Conservation (phyloP, 1,140 invertebrate species). For the Drosophila ananassae region DNA sequence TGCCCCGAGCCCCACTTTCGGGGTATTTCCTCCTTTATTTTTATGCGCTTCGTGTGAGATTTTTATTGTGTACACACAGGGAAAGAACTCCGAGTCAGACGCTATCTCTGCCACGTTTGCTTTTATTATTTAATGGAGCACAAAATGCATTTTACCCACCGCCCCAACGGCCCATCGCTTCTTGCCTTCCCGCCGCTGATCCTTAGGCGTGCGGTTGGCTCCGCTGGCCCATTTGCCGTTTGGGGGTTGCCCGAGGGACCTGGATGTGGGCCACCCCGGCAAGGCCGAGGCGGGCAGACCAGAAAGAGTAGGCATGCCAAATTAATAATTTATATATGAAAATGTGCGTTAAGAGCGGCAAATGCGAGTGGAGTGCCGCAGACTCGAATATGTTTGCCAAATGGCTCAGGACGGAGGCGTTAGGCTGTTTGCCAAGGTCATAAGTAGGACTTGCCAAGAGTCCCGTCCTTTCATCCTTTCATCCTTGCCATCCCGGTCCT, state of each 20-base stretch:
- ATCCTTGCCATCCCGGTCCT: slow-evolving; percentile 3
- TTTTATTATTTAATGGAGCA: slow-evolving; percentile 83
- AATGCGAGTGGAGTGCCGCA: slow-evolving; percentile 28
- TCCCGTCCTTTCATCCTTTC: slow-evolving; percentile 4
- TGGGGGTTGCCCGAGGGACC: slow-evolving; percentile 15
- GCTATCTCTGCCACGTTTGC: slow-evolving; percentile 78
- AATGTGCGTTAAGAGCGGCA: slow-evolving; percentile 79
- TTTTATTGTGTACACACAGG: slow-evolving; percentile 75
- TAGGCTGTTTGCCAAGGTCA: slow-evolving; percentile 80
- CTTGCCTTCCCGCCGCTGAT: slow-evolving; percentile 23
- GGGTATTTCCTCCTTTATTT: slow-evolving; percentile 69
- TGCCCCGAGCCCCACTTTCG: slow-evolving; percentile 13
- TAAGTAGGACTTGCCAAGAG: slow-evolving; percentile 75
- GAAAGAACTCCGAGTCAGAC: slow-evolving; percentile 53
- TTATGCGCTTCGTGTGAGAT: slow-evolving; percentile 81
- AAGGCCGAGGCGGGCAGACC: background rate
- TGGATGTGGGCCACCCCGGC: background rate
- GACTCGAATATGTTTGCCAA: slow-evolving; percentile 72
- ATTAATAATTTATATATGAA: slow-evolving; percentile 83
- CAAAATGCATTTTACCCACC: slow-evolving; percentile 74
- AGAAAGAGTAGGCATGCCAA: slow-evolving; percentile 64
- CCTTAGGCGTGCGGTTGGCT: slow-evolving; percentile 34
- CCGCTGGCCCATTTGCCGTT: slow-evolving; percentile 20
- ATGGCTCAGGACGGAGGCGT: slow-evolving; percentile 71
- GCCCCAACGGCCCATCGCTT: slow-evolving; percentile 25